These are phyloP conservation scores for Notolabrus celidotus DNA, from an alignment of 2,797 vertebrate genomes.

Conservation along the genomic window DNA sequence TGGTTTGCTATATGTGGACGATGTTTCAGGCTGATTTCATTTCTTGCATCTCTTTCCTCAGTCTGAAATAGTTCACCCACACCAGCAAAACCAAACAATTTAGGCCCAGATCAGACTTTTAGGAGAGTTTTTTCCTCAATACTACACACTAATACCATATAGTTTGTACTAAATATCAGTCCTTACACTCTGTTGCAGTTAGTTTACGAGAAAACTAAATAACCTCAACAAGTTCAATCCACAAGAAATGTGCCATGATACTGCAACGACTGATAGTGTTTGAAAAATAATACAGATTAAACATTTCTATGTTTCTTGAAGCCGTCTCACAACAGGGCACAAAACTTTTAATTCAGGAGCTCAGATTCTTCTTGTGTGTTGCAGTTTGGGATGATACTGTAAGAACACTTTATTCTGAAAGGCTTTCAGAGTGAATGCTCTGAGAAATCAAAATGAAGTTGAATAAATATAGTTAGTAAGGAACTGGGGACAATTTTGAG, in stretches of 20 bases:
- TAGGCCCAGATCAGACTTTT: constrained; percentile 10
- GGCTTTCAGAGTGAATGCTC: background rate
- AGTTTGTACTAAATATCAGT: background rate
- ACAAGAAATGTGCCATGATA: constrained; percentile 7
- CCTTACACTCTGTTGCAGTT: constrained; percentile 5
- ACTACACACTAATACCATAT: constrained; percentile 15
- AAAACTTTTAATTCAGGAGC: background rate
- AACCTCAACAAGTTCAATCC: constrained; percentile 1
- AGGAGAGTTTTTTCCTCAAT: background rate
- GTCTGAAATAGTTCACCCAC: constrained; percentile 8
- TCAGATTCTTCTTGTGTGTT: background rate
- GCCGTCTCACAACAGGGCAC: background rate
- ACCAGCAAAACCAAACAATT: background rate
- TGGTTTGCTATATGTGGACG: no score
- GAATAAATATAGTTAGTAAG: constrained; percentile 35
- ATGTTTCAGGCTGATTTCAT: no score
- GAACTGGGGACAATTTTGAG: constrained; percentile 41
- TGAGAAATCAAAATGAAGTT: background rate
- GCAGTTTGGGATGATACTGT: background rate
- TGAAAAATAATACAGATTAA: background rate
- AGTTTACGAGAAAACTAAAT: background rate
- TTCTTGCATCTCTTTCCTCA: constrained; percentile 14
- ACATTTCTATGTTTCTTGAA: background rate
- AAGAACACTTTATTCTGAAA: background rate
- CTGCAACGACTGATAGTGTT: background rate